Evolutionary conservation across 2,797 vertebrate genomes (phyloP), one percentile per base, ranked within the genome.

Genomic region (Danio kyathit): DNA sequence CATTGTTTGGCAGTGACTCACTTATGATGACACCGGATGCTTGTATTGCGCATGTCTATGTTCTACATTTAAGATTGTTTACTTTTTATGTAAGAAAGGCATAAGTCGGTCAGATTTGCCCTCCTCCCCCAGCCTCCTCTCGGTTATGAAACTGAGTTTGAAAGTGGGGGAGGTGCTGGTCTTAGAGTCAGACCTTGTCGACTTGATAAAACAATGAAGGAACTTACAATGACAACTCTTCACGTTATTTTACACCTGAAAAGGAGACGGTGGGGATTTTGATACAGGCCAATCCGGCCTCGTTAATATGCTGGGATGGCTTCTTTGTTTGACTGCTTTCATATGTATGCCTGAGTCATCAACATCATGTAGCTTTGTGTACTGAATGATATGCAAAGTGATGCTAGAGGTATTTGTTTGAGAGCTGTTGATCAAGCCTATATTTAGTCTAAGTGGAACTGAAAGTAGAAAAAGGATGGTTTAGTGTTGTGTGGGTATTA

Each of bases 61-160:
- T 17, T 43, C 59, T 41, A 57, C 61, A 21, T 74, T 29, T 57
- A 66, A 65, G 61, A 59, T 44, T 81, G 73, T 76, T 78, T 51
- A 80, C 57, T 14, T 73, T 65, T 71, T 65, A 80, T 65, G 21
- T 52, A 49, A 56, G 46, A 49, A 64, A n/a, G 11, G 65, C 2
- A 6, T 44, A 73, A 60, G 44, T 67, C 44, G 73, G 66, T 48
- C 73, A 57, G 5, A 54, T 64, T 56, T 49, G 16, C 57, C 48
- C 59, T 64, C 63, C 63, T 29, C 74, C 80, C 74, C 57, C 70
- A 57, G 6, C 43, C 16, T 41, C 48, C 52, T 63, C 17, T 61
- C 19, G 13, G 67, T 84, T 84, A 84, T 81, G 74, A 70, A 84
- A 81, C 73, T 57, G 57, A 80, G 38, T 48, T 76, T 76, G 40